These are phyloP conservation scores for Drosophila cardini DNA, from an alignment of 1,140 invertebrate genomes.

Conservation along the genomic window DNA sequence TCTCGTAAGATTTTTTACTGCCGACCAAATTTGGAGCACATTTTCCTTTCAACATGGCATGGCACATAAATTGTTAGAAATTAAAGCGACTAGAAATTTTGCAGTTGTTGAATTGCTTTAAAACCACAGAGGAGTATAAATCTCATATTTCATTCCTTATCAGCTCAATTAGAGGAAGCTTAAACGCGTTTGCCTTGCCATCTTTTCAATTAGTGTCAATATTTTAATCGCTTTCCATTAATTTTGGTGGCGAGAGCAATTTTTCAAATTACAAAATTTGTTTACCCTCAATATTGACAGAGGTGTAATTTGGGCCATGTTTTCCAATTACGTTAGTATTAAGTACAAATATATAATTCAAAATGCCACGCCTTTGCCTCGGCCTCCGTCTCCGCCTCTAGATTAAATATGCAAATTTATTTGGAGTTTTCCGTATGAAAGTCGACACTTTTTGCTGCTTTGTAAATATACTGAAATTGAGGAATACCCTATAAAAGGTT, in stretches of 20 bases:
- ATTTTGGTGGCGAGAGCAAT: conserved; percentile 47
- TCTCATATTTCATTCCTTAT: conserved; percentile 62
- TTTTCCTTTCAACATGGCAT: conserved; percentile 19
- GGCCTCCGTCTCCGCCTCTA: not conserved
- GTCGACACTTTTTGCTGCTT: not conserved
- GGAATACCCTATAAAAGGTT: conserved; percentile 23
- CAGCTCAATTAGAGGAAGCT: conserved; percentile 33
- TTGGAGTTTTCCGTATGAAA: not conserved
- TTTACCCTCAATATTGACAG: conserved; percentile 53
- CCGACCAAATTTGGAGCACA: conserved; percentile 30
- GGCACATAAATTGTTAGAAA: conserved; percentile 55
- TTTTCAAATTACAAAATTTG: conserved; percentile 48
- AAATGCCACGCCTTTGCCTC: not conserved
- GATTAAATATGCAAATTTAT: conserved; percentile 11
- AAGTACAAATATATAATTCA: conserved; percentile 12
- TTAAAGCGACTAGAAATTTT: conserved; percentile 40
- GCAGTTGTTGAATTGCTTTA: conserved; percentile 40
- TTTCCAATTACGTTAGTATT: conserved; percentile 23
- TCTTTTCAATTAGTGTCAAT: conserved; percentile 74
- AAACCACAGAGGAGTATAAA: conserved; percentile 12
- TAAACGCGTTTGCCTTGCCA: conserved; percentile 21
- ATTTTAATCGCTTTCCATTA: conserved; percentile 69
- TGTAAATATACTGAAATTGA: not conserved
- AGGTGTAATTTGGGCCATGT: conserved; percentile 42
- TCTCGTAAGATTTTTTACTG: conserved; percentile 55